Percentiles rank a stretch among this genome's conserved stretches.
phyloP scores from a whole-genome alignment of 1,140 invertebrate species.

The Heterodera carotae region DNA sequence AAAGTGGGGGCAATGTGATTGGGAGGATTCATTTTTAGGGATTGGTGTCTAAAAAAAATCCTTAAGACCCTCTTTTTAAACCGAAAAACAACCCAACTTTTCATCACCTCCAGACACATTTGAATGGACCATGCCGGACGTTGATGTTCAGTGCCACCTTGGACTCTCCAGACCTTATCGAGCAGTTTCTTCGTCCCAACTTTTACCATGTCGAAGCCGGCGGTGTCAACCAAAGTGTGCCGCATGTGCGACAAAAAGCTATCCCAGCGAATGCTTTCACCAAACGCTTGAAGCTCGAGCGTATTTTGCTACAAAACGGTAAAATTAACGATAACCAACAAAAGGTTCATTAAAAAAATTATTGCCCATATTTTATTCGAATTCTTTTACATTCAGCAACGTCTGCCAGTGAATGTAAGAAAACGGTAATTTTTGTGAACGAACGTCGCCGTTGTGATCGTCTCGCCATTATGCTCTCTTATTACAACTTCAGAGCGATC shows the following conservation, averaged over 20 bases:
- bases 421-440: slow-evolving; percentile 25
- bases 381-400: background rate
- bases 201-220: slow-evolving; percentile 14
- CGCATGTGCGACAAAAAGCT: slow-evolving; percentile 15
- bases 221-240: slow-evolving; percentile 15
- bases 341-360: background rate
- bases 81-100: no score
- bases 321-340: no score
- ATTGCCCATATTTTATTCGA: background rate
- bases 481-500: slow-evolving; percentile 2
- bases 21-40: no score
- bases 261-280: background rate
- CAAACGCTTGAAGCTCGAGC: background rate
- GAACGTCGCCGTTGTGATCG: slow-evolving; percentile 20
- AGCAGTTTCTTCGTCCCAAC: background rate
- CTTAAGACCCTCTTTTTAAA: no score
- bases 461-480: slow-evolving; percentile 6
- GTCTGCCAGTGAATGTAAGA: background rate
- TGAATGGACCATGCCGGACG: background rate
- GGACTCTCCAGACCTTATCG: background rate
- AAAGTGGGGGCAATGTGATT: no score
- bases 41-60: no score
- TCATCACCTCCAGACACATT: background rate
- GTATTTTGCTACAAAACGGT: background rate
- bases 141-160: slow-evolving; percentile 30